phyloP scores from a whole-genome alignment of 2,797 vertebrate species.

The Schizopygopsis malacanthus region DNA sequence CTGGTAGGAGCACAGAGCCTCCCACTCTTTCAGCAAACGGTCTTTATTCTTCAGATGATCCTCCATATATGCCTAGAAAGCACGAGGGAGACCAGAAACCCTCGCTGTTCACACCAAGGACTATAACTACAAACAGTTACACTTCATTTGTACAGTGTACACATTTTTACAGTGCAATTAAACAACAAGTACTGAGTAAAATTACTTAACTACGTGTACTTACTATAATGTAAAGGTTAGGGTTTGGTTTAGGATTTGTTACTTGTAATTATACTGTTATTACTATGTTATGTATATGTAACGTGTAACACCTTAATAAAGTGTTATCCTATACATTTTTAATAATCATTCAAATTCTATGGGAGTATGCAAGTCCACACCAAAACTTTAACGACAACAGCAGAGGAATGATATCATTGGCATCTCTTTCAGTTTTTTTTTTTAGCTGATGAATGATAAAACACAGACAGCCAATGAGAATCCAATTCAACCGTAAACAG shows the following conservation, averaged over 20 bases:
- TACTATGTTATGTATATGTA: background rate
- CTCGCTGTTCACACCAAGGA: background rate
- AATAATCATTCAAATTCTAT: background rate
- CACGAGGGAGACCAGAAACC: background rate
- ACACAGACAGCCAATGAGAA: no score
- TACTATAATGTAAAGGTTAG: background rate
- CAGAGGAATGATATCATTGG: no score
- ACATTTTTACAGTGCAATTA: background rate
- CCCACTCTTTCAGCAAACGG: constrained; percentile 95
- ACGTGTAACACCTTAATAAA: no score
- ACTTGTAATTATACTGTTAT: background rate
- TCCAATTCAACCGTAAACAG: no score
- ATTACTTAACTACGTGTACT: background rate
- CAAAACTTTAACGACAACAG: background rate
- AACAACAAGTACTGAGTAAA: background rate
- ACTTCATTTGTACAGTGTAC: background rate
- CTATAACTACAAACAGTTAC: background rate
- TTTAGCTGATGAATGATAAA: no score
- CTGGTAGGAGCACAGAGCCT: constrained; percentile 94
- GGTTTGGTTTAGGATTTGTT: background rate
- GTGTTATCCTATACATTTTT: background rate
- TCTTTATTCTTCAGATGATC: constrained; percentile 95
- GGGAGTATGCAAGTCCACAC: background rate
- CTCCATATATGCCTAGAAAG: constrained; percentile 93
- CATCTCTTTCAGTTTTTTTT: no score